Evolutionary conservation across 2,888 invertebrate genomes (phyloP), one percentile per base, ranked within the genome.

Genomic region (Apomyelois bistriatella): DNA sequence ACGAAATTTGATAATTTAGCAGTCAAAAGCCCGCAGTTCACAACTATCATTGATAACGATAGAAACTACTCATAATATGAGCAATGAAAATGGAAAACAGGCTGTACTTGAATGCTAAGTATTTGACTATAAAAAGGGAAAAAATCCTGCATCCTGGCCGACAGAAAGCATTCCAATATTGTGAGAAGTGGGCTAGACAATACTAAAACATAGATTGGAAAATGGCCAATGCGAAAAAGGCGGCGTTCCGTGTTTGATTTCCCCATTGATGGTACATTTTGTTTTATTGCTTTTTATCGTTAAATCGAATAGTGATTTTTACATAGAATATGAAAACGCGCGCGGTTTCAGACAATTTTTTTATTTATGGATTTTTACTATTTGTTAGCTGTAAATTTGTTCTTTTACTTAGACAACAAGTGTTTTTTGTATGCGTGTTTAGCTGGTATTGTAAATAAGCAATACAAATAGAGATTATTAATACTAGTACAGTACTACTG

Each of bases 141-240:
- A 46, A 46, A 16, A 16, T 17, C 22, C 41, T n/a, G 16, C 40
- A 30, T 30, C 32, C 32, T 15, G 13, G 13, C 15, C 30, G 32
- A n/a, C 12, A 13, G 43, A 13, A 16, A 46, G 16, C 32, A 46
- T 46, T 46, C 46, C 46, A 46, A 46, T 46, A 46, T 46, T 32
- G 46, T 46, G 43, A 46, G 46, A 35, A 46, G 46, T 46, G 15
- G 43, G 32, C 46, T 40, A 46, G 46, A 46, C 46, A 46, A 46
- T 46, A 16, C 15, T 35, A 22, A 22, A 22, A 22, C 22, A 22
- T 22, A 22, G 22, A 22, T 22, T 22, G 22, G 22, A 22, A 22
- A 22, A 22, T 22, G 46, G 46, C 46, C 46, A 46, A 40, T 16
- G 9, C 10, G n/a, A 46, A 46, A 46, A 32, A 46, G 32, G 46